These are phyloP conservation scores for Hedya salicella DNA, from an alignment of 2,888 invertebrate genomes.

Conservation along the genomic window DNA sequence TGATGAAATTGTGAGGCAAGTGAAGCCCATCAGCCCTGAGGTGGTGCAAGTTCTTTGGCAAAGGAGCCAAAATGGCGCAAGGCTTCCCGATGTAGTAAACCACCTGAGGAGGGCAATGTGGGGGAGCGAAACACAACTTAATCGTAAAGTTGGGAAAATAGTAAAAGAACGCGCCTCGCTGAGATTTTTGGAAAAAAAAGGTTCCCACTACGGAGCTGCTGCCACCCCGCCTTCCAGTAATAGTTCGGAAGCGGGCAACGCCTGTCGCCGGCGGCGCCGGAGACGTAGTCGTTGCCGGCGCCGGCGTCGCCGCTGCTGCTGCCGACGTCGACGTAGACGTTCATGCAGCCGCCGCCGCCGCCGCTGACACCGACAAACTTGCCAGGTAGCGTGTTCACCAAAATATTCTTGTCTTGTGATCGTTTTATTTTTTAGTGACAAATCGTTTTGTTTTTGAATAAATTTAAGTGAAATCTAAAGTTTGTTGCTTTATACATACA, in stretches of 20 bases:
- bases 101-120: not conserved
- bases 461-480: too few relatives aligned
- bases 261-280: not conserved
- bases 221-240: not conserved
- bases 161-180: not conserved
- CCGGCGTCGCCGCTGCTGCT: not conserved
- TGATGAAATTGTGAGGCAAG: not conserved
- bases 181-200: not conserved
- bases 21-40: slow-evolving; percentile 15
- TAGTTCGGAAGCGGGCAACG: not conserved
- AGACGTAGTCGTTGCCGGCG: not conserved
- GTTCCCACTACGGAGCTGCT: not conserved
- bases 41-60: slow-evolving; percentile 22
- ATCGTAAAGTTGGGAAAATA: not conserved
- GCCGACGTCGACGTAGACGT: slow-evolving; percentile 1
- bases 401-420: too few relatives aligned
- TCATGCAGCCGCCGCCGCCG: not conserved
- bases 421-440: too few relatives aligned
- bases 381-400: too few relatives aligned
- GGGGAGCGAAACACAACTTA: not conserved
- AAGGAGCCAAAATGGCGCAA: not conserved
- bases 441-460: too few relatives aligned
- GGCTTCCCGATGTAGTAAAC: slow-evolving; percentile 9
- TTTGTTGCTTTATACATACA: too few relatives aligned
- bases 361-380: too few relatives aligned